Base-by-base conservation (phyloP, 2,797 vertebrate species). In the Chaetodon trifasciatus region DNA sequence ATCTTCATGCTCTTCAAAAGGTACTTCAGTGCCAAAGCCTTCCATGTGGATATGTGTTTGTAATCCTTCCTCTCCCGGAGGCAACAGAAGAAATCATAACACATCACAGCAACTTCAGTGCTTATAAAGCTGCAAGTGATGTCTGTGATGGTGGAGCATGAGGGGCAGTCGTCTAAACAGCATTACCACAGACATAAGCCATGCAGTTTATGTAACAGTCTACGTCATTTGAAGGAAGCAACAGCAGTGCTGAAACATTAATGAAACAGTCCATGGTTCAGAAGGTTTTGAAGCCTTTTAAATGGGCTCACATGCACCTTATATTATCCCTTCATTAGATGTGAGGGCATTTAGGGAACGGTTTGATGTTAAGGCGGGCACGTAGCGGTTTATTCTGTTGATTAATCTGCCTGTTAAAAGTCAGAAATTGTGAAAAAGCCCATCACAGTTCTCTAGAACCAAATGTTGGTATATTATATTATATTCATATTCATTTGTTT, bases 21-120 rank as follows among this genome's bases (percentile, higher is more conserved):
- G 49, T 24, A 16, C 50, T 39, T 77, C 56, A 8, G 37, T 78
- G 78, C 86, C 90, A 85, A 85, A 62, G 55, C 80, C 85, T 75
- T 88, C 35, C 19, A 52, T 39, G 49, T 40, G 55, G 62, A 61
- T 65, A 44, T 9, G 42, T 44, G 63, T 76, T 74, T 69, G 76
- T 39, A 70, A 42, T 68, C 42, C 63, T 47, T 8, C 83, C 69
- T 76, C 37, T 63, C 55, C 81, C 42, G 0, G 32, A 69, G 87
- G 76, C 80, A 32, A 73, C 47, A 76, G 44, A 62, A 68, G 57
- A 75, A 84, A 67, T 35, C 55, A 68, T 39, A 67, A 32, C 40
- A 46, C 32, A 62, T 65, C 55, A 24, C 56, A 53, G 2, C 9
- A 12, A 23, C 19, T 56, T 66, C n/a, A 49, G 40, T 4, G 52